Evolutionary conservation across 2,888 invertebrate species (phyloP), one percentile per base, ranked within the genome.

Genomic region (Odiellus spinosus): DNA sequence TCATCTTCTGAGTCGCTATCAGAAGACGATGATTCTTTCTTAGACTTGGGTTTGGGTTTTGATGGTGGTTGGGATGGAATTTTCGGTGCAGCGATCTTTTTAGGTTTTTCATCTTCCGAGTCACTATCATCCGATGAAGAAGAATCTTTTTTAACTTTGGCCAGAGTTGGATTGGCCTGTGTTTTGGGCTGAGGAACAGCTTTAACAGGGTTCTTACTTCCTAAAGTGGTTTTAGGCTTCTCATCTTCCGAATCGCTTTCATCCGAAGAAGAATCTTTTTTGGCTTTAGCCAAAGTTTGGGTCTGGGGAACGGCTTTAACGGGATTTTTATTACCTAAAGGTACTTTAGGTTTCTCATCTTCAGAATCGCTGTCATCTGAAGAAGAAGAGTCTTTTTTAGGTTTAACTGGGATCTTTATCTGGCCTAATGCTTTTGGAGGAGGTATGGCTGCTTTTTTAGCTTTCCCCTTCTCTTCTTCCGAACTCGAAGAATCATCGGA

Each of bases 61-160:
- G 11, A 41, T 39, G 10, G 21, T 20, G 19, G 34, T 40, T 17
- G 46, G 15, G 18, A 35, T 21, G 15, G 20, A 20, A 15, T 14
- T 20, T 46, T 38, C 39, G n/a, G 41, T 39, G 11, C 11, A 14
- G 49, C 55, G 47, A 49, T 39, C 21, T 55, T 52, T 39, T 58
- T 60, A 40, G 58, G 59, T 11, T 57, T 44, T 50, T 56, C 56
- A 3, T 58, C 55, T 43, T 61, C 53, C 20, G 62, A 61, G 6
- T 59, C 60, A 46, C 58, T 56, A 34, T 58, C 57, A 10, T 59
- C 58, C 21, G 58, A 47, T 45, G 42, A 32, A 0, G 42, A 42
- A 12, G 46, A 35, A 15, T 35, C 41, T 34, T 34, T 41, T 18
- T 38, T 38, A 12, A n/a, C 39, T 12, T 26, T 20, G n/a, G n/a